Conservation (phyloP, 2,113 vertebrate species). For the Anguilla rostrata region DNA sequence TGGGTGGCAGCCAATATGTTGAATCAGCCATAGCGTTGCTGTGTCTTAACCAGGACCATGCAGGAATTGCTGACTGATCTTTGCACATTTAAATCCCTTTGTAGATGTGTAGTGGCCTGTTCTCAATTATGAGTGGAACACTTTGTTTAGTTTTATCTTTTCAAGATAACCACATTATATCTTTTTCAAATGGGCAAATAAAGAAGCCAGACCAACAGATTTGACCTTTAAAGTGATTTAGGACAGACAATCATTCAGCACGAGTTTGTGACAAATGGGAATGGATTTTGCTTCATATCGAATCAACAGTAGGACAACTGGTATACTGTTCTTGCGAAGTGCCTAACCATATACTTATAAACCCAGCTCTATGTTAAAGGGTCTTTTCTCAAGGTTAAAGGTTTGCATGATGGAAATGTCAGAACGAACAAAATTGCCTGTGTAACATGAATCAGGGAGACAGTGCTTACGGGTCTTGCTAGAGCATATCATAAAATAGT, state of each 20-base stretch:
- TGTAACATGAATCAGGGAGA: slow-evolving; percentile 13
- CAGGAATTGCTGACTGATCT: not conserved
- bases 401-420: slow-evolving; percentile 3
- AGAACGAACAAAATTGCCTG: not conserved
- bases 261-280: slow-evolving; percentile 6
- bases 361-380: not conserved
- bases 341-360: not conserved
- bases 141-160: slow-evolving; percentile 14
- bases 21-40: not conserved
- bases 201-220: not conserved
- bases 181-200: not conserved
- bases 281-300: not conserved
- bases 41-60: not conserved
- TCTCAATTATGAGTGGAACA: slow-evolving; percentile 31
- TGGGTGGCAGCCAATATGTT: slow-evolving; percentile 3
- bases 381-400: not conserved
- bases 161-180: not conserved
- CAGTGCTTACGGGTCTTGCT: slow-evolving; percentile 20
- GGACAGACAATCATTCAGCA: not conserved
- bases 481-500: slow-evolving; percentile 47
- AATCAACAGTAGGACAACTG: not conserved
- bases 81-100: not conserved
- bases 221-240: not conserved
- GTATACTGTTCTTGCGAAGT: not conserved
- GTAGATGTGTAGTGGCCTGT: slow-evolving; percentile 15